Evolutionary conservation across 2,113 vertebrate species (phyloP), one percentile per base, ranked within the genome.

Genomic region (Capreolus pygargus): DNA sequence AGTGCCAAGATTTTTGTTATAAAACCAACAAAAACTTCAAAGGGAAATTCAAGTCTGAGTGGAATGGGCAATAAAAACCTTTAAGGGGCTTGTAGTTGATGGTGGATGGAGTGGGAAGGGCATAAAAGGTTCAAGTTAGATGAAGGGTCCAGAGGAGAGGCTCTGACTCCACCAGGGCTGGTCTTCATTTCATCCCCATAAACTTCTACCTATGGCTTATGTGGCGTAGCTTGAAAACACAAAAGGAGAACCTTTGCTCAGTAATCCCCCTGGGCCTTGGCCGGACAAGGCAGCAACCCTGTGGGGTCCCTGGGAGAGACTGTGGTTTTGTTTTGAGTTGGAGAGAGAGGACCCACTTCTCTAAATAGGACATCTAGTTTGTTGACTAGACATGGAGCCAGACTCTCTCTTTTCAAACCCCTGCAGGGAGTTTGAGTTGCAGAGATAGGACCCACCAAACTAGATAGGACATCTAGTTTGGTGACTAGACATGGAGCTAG

Each of bases 191-290:
- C 45, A 47, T 50, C 13, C 36, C 58, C 27, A 21, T 1, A 25
- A 52, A 93, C 28, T 6, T 61, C 83, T 57, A 54, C 47, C 43
- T 81, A 10, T n/a, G 58, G 79, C 12, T 54, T 19, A 36, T 27
- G 36, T 7, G 23, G n/a, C 61, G 27, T 16, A 14, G 16, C 36
- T 60, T 23, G 19, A 91, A 25, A 93, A 43, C 9, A 97, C 60
- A 96, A 92, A 92, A 83, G 30, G 54, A 79, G 70, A 94, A 54
- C 64, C 7, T 67, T 81, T 91, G n/a, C 61, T 43, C 23, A 43
- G 81, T 33, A 55, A 83, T 23, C 9, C 76, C 60, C 10, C 4
- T n/a, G 67, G 61, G 27, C 33, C 17, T 76, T 64, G 50, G 61
- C 28, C 28, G 58, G 30, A 57, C 23, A 88, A 88, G 55, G 39